Evolutionary conservation across 2,888 invertebrate genomes (phyloP), one percentile per base, ranked within the genome.

Genomic region (Ariolimax columbianus): DNA sequence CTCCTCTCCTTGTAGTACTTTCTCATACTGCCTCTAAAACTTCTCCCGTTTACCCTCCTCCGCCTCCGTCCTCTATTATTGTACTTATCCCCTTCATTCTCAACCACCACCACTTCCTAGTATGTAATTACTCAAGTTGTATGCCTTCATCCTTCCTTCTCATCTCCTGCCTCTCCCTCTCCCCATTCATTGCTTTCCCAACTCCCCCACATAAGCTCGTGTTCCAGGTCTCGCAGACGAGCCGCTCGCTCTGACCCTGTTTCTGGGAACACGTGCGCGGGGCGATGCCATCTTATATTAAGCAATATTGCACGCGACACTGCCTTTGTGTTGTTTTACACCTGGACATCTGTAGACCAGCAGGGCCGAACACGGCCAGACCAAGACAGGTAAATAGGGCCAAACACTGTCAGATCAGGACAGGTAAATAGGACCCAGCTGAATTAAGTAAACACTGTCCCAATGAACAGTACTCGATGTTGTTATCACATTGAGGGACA

Each of bases 361-460:
- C 77, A 51, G 77, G 77, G n/a, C 33, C 77, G 36, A 26, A 36
- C 36, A 17, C 59, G 19, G 51, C 77, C 77, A 77, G n/a, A n/a
- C n/a, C n/a, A n/a, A n/a, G n/a, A n/a, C n/a, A n/a, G n/a, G n/a
- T n/a, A n/a, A n/a, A n/a, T n/a, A n/a, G n/a, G n/a, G n/a, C n/a
- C n/a, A n/a, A n/a, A n/a, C n/a, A n/a, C n/a, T n/a, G n/a, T n/a
- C n/a, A n/a, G n/a, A n/a, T n/a, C n/a, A n/a, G n/a, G n/a, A n/a
- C n/a, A n/a, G n/a, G n/a, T n/a, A n/a, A n/a, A n/a, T n/a, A n/a
- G n/a, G n/a, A n/a, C n/a, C n/a, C n/a, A n/a, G n/a, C n/a, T n/a
- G n/a, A n/a, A n/a, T n/a, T n/a, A n/a, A n/a, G n/a, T n/a, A n/a
- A n/a, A n/a, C n/a, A n/a, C n/a, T n/a, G n/a, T n/a, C n/a, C n/a